These are phyloP conservation scores for Adelosebastes latens DNA, from an alignment of 2,797 vertebrate species.

Conservation along the genomic window DNA sequence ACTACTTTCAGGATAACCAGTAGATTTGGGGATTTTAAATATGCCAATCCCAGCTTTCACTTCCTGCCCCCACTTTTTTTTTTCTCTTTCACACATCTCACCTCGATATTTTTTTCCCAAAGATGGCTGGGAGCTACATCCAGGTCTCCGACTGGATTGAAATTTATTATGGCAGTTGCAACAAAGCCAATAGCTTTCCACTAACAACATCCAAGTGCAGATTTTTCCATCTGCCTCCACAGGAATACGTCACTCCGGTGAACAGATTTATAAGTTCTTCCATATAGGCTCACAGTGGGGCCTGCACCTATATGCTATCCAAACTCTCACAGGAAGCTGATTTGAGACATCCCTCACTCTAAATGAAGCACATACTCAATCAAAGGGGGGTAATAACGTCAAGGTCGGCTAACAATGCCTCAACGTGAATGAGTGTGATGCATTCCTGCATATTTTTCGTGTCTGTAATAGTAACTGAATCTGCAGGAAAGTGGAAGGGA, in stretches of 20 bases:
- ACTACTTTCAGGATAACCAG: slow-evolving; percentile 33
- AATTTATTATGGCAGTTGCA: slow-evolving; percentile 55
- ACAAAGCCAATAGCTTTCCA: slow-evolving; percentile 52
- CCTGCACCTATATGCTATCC: neutral
- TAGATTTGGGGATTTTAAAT: slow-evolving; percentile 48
- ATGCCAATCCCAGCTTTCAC: slow-evolving; percentile 28
- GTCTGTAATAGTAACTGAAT: slow-evolving; percentile 53
- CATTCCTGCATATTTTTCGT: slow-evolving; percentile 47
- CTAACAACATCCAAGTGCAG: slow-evolving; percentile 46
- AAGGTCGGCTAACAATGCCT: slow-evolving; percentile 42
- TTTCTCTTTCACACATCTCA: slow-evolving; percentile 39
- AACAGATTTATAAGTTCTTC: slow-evolving; percentile 47
- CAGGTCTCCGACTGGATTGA: slow-evolving; percentile 26
- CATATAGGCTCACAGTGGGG: neutral
- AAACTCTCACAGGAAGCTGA: slow-evolving; percentile 38
- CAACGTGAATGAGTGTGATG: slow-evolving; percentile 25
- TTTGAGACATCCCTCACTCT: slow-evolving; percentile 48
- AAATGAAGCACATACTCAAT: slow-evolving; percentile 57
- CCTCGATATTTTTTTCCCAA: slow-evolving; percentile 28
- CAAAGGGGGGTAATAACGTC: slow-evolving; percentile 42
- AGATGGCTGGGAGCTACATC: slow-evolving; percentile 38
- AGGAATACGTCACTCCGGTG: slow-evolving; percentile 21
- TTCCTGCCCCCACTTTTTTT: neutral
- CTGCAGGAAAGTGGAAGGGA: slow-evolving; percentile 35
- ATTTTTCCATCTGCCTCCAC: slow-evolving; percentile 44